These are phyloP conservation scores for Parauchenoglanis punctatus DNA, from an alignment of 2,797 vertebrate genomes.

Conservation along the genomic window DNA sequence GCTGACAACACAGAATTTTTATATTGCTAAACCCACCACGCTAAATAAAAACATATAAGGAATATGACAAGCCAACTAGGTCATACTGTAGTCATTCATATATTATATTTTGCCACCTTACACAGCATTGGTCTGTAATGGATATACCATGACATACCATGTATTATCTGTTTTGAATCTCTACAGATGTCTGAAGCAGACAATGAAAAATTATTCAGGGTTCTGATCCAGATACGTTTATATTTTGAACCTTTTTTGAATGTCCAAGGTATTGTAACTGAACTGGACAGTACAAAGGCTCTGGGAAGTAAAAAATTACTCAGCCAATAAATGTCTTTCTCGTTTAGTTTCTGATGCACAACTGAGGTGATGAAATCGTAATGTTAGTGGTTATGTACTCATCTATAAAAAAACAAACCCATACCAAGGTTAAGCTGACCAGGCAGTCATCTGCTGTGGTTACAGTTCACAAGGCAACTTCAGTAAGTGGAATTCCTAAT, in stretches of 20 bases:
- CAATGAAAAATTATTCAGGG: background rate
- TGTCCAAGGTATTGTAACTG: background rate
- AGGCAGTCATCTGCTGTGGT: background rate
- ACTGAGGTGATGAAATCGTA: background rate
- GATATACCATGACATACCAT: background rate
- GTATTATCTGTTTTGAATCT: background rate
- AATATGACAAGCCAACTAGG: background rate
- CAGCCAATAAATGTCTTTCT: background rate
- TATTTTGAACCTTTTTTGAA: background rate
- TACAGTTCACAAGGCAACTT: background rate
- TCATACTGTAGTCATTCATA: background rate
- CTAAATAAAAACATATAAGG: background rate
- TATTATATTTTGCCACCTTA: background rate
- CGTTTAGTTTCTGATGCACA: background rate
- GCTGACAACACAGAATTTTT: background rate
- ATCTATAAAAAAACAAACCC: background rate
- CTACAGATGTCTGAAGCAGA: background rate
- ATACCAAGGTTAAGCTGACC: background rate
- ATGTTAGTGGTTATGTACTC: background rate
- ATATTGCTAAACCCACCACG: background rate
- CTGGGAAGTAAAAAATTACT: background rate
- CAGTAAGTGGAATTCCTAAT: background rate
- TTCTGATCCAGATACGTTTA: background rate
- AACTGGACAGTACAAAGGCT: background rate
- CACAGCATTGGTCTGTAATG: background rate